Base-by-base conservation (phyloP, 2,113 vertebrate genomes). In the Lagopus leucura region DNA sequence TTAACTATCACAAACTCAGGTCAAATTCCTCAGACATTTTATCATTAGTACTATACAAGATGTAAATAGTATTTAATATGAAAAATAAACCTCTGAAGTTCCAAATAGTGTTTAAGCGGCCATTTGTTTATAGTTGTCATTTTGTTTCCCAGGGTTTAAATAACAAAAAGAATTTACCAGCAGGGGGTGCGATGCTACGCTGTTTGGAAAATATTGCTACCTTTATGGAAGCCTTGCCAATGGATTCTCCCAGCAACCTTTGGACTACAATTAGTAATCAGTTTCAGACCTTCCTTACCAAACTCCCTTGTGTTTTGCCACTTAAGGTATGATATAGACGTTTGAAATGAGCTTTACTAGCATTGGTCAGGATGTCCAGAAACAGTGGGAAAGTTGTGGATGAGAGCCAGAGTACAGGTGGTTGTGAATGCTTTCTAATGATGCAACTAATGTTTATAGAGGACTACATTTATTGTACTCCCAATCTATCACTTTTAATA, bases 241-340 rank as follows among this genome's bases (percentile, higher is more conserved):
- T 99, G 99, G 99, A 99, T 96, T 99, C 99, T 6, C 99, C 99
- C 28, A 99, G 99, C 97, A 99, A 99, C 97, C 98, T 99, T 86
- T 99, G 99, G 99, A 98, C 99, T 50, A 99, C 99, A 36, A 99
- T 99, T 94, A 99, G 99, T 96, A 99, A 99, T 95, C 99, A 99
- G 97, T 99, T 99, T 97, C 99, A 99, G 98, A 99, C 99, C 25
- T 99, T 99, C 94, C 98, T 99, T 84, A 98, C 99, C 82, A 99
- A 99, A 94, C 98, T 99, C 93, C 99, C 99, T 38, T 98, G 98
- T 83, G 99, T 99, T 96, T 98, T 99, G 92, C 99, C 99, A 72
- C 98, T 99, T 60, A 99, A 99, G 99, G 99, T 99, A 98, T 74
- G 95, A 82, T 42, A 4, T 7, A 57, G 45, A 25, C 14, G 27